Evolutionary conservation across 1,140 invertebrate genomes (phyloP), one percentile per base, ranked within the genome.

Genomic region (Nephotettix cincticeps): DNA sequence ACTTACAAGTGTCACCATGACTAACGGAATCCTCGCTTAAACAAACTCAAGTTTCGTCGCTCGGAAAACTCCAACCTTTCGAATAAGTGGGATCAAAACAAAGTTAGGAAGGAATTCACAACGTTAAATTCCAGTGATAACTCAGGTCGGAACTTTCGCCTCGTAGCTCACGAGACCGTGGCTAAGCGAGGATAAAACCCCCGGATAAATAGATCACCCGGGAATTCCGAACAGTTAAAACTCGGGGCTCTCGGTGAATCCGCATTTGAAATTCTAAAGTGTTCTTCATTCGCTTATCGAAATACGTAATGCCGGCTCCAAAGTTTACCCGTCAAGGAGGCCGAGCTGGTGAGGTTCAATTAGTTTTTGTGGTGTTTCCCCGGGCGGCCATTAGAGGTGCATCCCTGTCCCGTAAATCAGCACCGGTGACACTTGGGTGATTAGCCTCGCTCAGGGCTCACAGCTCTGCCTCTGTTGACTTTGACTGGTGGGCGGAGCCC

Each of bases 51-150:
- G n/a, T n/a, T n/a, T n/a, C n/a, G n/a, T n/a, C n/a, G n/a, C n/a
- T n/a, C n/a, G n/a, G n/a, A n/a, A n/a, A n/a, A n/a, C n/a, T n/a
- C n/a, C n/a, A n/a, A 6, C 36, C 36, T 6, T 40, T 6, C 6
- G 36, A 17, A 6, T 6, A 40, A 40, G 17, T 17, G 36, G 6
- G 36, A 14, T 54, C 21, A 54, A 54, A 54, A 54, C 47, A 54
- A 54, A 54, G 47, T 54, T 54, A 54, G n/a, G n/a, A n/a, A 54
- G 47, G 47, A 54, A 54, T 54, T 21, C 47, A 6, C 4, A 54
- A 21, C 6, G 21, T 21, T 19, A 54, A 54, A 11, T 54, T 4
- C 9, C 40, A 9, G 17, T 9, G 36, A 6, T 17, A 9, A 40
- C 36, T 9, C 6, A 40, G 36, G 17, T 11, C 4, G 47, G 23